A percentile compares a stretch with the other conserved stretches of the same genome.
These are phyloP conservation scores for Sitta europaea DNA, from an alignment of 2,113 vertebrate genomes.

Conservation along the genomic window DNA sequence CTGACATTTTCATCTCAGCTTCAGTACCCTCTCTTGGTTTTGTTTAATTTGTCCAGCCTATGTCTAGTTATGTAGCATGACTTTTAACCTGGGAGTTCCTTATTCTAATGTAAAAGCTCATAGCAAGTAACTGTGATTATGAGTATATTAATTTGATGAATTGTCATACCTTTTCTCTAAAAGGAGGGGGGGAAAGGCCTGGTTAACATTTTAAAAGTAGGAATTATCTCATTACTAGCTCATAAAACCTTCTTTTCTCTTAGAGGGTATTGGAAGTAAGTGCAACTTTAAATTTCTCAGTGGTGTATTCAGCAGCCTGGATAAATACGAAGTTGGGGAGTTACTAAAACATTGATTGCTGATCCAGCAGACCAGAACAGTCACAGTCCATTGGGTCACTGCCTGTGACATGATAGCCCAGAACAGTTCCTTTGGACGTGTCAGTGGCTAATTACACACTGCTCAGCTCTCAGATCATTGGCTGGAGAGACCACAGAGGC, in stretches of 20 bases:
- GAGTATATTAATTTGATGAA: background rate
- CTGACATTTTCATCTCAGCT: background rate
- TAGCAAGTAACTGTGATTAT: background rate
- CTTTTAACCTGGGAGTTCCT: background rate
- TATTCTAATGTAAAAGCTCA: background rate
- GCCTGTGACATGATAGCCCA: constrained; percentile 35
- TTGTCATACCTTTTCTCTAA: background rate
- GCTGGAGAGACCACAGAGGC: constrained; percentile 52
- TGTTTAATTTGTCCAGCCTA: background rate
- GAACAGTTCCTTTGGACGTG: constrained; percentile 60
- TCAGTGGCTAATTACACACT: constrained; percentile 61
- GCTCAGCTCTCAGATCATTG: constrained; percentile 50
- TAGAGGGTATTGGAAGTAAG: background rate
- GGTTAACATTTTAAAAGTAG: background rate
- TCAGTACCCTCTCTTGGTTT: background rate
- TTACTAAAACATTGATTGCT: constrained; percentile 54
- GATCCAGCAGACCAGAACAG: constrained; percentile 51
- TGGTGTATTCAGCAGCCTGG: constrained; percentile 30
- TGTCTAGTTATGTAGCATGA: background rate
- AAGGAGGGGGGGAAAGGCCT: background rate
- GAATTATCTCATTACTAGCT: background rate
- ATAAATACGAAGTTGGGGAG: constrained; percentile 45
- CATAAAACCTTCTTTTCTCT: background rate
- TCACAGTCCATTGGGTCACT: constrained; percentile 39
- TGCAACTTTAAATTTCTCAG: background rate